These are phyloP conservation scores for Columba guinea DNA, from an alignment of 2,797 vertebrate genomes.

Conservation along the genomic window DNA sequence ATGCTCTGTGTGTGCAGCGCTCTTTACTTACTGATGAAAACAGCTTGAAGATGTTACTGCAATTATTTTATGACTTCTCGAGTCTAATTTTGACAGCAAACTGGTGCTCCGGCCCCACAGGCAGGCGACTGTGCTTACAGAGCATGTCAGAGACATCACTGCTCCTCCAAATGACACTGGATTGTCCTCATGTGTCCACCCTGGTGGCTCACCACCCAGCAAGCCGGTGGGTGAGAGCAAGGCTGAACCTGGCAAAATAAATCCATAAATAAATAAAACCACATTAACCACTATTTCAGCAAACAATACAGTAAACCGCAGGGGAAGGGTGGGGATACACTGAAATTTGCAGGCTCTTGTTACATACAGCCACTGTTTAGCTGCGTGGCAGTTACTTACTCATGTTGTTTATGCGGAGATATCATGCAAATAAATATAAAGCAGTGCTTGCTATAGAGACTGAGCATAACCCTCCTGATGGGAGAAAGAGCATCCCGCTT, in stretches of 20 bases:
- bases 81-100: background rate
- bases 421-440: background rate
- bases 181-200: accelerated
- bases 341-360: background rate
- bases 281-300: background rate
- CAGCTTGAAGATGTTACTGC: background rate
- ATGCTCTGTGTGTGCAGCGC: accelerated
- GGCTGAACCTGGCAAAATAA: background rate
- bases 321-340: background rate
- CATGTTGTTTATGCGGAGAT: background rate
- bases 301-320: background rate
- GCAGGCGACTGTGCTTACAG: accelerated
- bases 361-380: background rate
- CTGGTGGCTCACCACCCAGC: background rate
- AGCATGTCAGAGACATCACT: accelerated
- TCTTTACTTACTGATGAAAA: background rate
- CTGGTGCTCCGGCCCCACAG: background rate
- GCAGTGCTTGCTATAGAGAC: background rate
- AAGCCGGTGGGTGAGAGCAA: background rate
- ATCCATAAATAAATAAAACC: background rate
- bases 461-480: accelerated
- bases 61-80: background rate
- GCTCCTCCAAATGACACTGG: background rate
- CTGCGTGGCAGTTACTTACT: background rate
- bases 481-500: background rate